Percentiles rank a stretch among this genome's conserved stretches.
These are phyloP conservation scores for Tenthredo notha DNA, from an alignment of 2,888 invertebrate genomes.

Conservation along the genomic window DNA sequence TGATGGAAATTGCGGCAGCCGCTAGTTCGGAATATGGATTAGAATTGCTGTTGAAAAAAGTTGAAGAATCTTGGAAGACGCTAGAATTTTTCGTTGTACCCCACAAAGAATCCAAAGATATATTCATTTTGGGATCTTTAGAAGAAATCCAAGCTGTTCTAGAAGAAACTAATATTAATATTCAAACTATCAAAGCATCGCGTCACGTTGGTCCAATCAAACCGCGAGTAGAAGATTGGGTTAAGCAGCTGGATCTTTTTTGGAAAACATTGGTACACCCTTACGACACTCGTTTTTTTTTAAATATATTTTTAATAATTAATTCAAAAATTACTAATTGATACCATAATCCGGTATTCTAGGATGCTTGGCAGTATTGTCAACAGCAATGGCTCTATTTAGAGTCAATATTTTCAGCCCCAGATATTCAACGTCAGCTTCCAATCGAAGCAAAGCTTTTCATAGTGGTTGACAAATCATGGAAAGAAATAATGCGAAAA, in stretches of 20 bases:
- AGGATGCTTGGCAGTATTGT: conserved; percentile 94
- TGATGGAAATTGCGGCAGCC: conserved; percentile 92
- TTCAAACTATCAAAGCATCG: conserved; percentile 93
- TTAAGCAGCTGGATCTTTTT: conserved; percentile 87
- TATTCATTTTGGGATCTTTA: conserved; percentile 90
- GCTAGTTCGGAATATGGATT: conserved; percentile 93
- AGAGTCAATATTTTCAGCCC: conserved; percentile 96
- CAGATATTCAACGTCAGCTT: conserved; percentile 95
- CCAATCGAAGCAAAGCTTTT: conserved; percentile 95
- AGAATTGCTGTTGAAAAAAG: conserved; percentile 89
- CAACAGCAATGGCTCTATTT: conserved; percentile 97
- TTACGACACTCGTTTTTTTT: conserved; percentile 17
- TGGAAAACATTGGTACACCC: conserved; percentile 87
- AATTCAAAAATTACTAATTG: conserved; percentile 26
- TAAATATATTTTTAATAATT: conserved; percentile 12
- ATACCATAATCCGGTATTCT: conserved; percentile 54
- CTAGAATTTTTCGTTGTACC: conserved; percentile 88
- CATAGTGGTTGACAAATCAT: conserved; percentile 91
- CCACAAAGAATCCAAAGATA: conserved; percentile 91
- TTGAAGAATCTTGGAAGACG: conserved; percentile 91
- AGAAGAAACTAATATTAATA: conserved; percentile 92
- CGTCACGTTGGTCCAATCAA: conserved; percentile 92
- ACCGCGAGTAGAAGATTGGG: conserved; percentile 91
- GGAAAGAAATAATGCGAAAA: conserved; percentile 93
- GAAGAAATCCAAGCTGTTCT: conserved; percentile 91